A percentile compares a stretch with the other conserved stretches of the same genome.
Conservation (phyloP, 2,888 invertebrate species). For the Parasteatoda lunata region DNA sequence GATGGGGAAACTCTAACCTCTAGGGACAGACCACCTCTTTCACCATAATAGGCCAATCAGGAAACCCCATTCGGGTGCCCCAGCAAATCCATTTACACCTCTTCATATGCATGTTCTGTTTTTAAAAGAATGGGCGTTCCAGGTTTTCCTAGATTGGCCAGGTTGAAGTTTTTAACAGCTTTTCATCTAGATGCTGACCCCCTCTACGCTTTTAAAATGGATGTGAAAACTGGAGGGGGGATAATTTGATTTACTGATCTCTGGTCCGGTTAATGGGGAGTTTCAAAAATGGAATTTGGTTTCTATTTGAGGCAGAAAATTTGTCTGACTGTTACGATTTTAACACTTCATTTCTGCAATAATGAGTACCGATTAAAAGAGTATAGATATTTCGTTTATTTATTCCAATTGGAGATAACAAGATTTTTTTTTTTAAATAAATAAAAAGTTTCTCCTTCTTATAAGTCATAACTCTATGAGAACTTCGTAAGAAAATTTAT, state of each 20-base stretch:
- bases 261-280: not conserved
- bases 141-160: conserved; percentile 16
- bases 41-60: conserved; percentile 21
- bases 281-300: conserved; percentile 26
- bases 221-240: not conserved
- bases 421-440: no score
- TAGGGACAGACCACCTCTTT: not conserved
- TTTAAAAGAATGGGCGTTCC: conserved; percentile 35
- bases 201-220: not conserved
- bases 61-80: not conserved
- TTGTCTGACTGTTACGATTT: not conserved
- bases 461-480: no score
- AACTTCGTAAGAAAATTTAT: no score
- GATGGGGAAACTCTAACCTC: not conserved
- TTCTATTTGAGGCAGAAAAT: conserved; percentile 7
- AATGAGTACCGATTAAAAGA: no score
- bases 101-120: conserved; percentile 41
- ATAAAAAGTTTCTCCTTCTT: no score
- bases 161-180: conserved; percentile 37
- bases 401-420: no score
- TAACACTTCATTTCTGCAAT: no score
- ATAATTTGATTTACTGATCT: conserved; percentile 19
- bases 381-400: no score
- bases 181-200: not conserved
- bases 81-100: conserved; percentile 40